Percentiles rank a stretch among this genome's conserved stretches.
These are phyloP conservation scores for Drosophila sordidapex DNA, from an alignment of 2,888 invertebrate genomes.

Conservation along the genomic window DNA sequence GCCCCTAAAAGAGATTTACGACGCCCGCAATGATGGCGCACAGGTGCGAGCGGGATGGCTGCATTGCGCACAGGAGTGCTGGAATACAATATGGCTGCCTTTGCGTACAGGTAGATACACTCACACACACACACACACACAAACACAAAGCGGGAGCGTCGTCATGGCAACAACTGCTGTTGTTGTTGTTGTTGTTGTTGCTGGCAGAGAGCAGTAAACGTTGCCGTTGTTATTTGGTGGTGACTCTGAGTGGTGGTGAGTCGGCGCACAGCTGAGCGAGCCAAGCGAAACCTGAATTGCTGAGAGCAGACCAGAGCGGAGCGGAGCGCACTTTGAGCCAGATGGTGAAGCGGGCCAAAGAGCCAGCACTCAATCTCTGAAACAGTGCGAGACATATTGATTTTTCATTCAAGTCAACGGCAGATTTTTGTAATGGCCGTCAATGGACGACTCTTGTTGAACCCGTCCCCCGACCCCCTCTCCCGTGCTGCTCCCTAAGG, in stretches of 20 bases:
- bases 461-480: neutral
- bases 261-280: constrained; percentile 66
- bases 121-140: constrained; percentile 44
- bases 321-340: constrained; percentile 37
- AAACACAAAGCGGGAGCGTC: constrained; percentile 52
- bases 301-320: constrained; percentile 3
- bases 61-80: constrained; percentile 69
- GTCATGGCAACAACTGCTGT: constrained; percentile 63
- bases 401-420: constrained; percentile 61
- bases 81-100: constrained; percentile 84
- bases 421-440: constrained; percentile 58
- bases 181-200: constrained; percentile 12
- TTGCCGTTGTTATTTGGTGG: constrained; percentile 20
- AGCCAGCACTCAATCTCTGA: constrained; percentile 35
- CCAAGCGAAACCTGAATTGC: constrained; percentile 63
- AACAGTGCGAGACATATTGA: constrained; percentile 65
- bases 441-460: constrained; percentile 35
- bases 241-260: constrained; percentile 63
- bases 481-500: neutral
- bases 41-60: constrained; percentile 64
- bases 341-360: constrained; percentile 26
- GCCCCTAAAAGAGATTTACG: constrained; percentile 80
- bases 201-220: constrained; percentile 18
- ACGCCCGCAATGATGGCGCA: constrained; percentile 50
- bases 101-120: constrained; percentile 73